phyloP scores from a whole-genome alignment of 2,888 invertebrate genomes.

The Priocnemis perturbator region DNA sequence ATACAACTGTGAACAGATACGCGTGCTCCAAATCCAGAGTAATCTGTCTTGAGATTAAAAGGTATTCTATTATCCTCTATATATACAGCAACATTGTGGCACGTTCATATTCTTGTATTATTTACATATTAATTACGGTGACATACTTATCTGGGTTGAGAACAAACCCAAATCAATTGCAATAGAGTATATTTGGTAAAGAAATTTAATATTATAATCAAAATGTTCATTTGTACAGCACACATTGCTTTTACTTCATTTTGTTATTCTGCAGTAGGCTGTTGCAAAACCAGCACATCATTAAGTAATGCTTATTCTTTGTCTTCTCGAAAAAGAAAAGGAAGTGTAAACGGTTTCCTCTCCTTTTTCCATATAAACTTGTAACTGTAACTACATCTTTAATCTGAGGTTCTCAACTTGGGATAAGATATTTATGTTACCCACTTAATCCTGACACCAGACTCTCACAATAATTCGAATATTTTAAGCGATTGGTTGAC shows the following conservation, averaged over 20 bases:
- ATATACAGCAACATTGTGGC: conserved; percentile 69
- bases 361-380: no score
- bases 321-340: no score
- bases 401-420: no score
- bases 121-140: conserved; percentile 60
- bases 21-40: conserved; percentile 62
- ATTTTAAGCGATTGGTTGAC: neutral
- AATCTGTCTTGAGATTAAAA: conserved; percentile 69
- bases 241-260: no score
- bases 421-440: no score
- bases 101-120: conserved; percentile 63
- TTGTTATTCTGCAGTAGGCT: no score
- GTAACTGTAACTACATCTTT: neutral
- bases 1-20: conserved; percentile 51
- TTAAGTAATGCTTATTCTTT: no score
- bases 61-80: conserved; percentile 74
- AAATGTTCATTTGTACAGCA: no score
- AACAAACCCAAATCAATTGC: conserved; percentile 50
- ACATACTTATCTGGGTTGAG: conserved; percentile 56
- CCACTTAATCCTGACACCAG: no score
- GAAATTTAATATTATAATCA: conserved; percentile 26
- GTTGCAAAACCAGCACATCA: no score
- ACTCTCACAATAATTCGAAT: no score
- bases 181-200: conserved; percentile 35
- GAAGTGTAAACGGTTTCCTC: no score